Percentiles rank a stretch among this genome's conserved stretches.
These are phyloP conservation scores for Drosophila bocki DNA, from an alignment of 1,140 invertebrate species.

Conservation along the genomic window DNA sequence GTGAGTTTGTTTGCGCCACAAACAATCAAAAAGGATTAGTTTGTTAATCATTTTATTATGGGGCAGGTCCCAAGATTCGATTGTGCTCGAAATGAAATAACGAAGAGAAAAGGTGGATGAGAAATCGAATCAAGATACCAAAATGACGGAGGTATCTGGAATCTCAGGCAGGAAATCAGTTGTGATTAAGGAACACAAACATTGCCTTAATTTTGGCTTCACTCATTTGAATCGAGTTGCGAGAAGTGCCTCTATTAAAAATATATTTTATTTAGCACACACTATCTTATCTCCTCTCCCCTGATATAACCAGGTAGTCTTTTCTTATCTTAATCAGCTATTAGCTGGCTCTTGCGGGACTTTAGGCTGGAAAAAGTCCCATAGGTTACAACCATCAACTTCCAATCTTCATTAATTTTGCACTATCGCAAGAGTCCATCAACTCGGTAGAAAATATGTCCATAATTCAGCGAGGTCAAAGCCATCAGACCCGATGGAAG, in stretches of 20 bases:
- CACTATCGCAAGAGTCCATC: slow-evolving; percentile 44
- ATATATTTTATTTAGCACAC: slow-evolving; percentile 30
- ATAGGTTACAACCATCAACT: slow-evolving; percentile 19
- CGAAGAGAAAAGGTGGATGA: slow-evolving; percentile 20
- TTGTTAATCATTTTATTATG: slow-evolving; percentile 80
- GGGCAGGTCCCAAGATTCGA: slow-evolving; percentile 31
- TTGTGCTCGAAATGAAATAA: slow-evolving; percentile 9
- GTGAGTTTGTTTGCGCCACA: slow-evolving; percentile 39
- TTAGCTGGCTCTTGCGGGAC: background rate
- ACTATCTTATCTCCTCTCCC: slow-evolving; percentile 29
- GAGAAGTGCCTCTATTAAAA: background rate
- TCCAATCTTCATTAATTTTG: slow-evolving; percentile 46
- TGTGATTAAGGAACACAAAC: slow-evolving; percentile 18
- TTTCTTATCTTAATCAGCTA: slow-evolving; percentile 20
- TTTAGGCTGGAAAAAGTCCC: background rate
- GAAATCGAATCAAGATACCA: slow-evolving; percentile 32
- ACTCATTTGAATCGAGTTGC: too few relatives aligned
- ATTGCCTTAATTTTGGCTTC: background rate
- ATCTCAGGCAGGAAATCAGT: slow-evolving; percentile 24
- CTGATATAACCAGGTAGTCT: slow-evolving; percentile 12
- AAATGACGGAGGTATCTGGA: slow-evolving; percentile 15
- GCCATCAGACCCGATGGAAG: slow-evolving; percentile 44
- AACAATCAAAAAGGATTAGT: slow-evolving; percentile 79
- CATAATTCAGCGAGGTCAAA: slow-evolving; percentile 48
- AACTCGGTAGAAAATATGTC: slow-evolving; percentile 17